Evolutionary conservation across 2,888 invertebrate genomes (phyloP), one percentile per base, ranked within the genome.

Genomic region (Periphyllus acericola): DNA sequence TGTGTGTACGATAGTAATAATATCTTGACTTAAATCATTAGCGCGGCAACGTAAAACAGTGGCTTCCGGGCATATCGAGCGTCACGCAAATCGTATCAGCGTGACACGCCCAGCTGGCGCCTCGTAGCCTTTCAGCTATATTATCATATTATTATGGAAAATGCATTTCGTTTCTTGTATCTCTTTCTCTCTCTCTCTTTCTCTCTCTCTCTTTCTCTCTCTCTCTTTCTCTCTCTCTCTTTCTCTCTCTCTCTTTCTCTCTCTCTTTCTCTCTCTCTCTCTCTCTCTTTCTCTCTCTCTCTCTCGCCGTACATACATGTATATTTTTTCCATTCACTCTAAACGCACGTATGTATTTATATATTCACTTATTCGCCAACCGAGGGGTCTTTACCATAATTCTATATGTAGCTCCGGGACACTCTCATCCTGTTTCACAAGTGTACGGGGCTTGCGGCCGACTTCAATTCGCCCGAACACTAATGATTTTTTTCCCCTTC

Each of bases 21-120:
- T 68, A 25, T 68, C 68, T n/a, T 68, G 68, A 29, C 68, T 29
- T 68, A 29, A 68, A 68, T 68, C 68, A 68, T 68, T 68, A 29
- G 66, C 66, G 66, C 6, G n/a, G 6, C 68, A 36, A 21, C 36
- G 55, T 72, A 40, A 74, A 80, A 86, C 60, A 72, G 14, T 32
- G 55, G 52, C 74, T 86, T 86, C 86, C 72, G 80, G 86, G 25
- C 79, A 80, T 72, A 40, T 79, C 55, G 71, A 79, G 34, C 72
- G 72, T 74, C 86, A 60, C 60, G 86, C 72, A 60, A 86, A 79
- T 86, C 60, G 72, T 72, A 80, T 86, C 68, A 80, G 19, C 71
- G 68, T 52, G 14, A 85, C 32, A 84, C 78, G 55, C 86, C 80
- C 55, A 21, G 17, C 14, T 32, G 60, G 68, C 85, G 36, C 78